A percentile compares a stretch with the other conserved stretches of the same genome.
Conservation (phyloP, 2,797 vertebrate genomes). For the Euthynnus affinis region DNA sequence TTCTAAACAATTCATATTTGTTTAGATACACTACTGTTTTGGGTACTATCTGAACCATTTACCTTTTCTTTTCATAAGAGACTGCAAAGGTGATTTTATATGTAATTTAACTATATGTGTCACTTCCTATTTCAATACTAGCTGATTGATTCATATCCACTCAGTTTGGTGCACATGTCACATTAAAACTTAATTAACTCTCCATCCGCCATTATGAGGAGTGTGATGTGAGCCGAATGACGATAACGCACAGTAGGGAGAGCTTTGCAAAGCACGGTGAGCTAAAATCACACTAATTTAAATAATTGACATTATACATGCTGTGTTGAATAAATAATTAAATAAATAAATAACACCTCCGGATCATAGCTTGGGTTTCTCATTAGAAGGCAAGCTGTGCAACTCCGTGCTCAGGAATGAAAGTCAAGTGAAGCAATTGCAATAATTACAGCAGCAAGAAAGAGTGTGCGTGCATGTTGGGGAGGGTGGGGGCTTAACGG, state of each 20-base stretch:
- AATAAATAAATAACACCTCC: conserved; percentile 81
- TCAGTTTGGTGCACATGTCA: conserved; percentile 53
- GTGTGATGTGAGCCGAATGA: conserved; percentile 61
- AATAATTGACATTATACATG: conserved; percentile 85
- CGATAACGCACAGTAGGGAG: conserved; percentile 58
- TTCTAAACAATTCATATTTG: conserved; percentile 8
- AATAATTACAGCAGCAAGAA: conserved; percentile 82
- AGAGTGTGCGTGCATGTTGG: conserved; percentile 49
- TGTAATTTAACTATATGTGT: conserved; percentile 22
- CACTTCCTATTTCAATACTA: conserved; percentile 37
- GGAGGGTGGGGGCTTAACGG: conserved; percentile 60
- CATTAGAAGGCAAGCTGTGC: conserved; percentile 83
- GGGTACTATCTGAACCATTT: conserved; percentile 25
- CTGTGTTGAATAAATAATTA: conserved; percentile 81
- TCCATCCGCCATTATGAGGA: conserved; percentile 55
- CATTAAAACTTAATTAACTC: conserved; percentile 76
- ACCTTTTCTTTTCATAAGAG: conserved; percentile 21
- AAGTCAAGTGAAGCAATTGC: conserved; percentile 83
- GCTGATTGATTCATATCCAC: conserved; percentile 48
- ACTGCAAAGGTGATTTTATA: conserved; percentile 2
- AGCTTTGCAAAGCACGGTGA: conserved; percentile 43
- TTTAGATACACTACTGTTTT: conserved; percentile 16
- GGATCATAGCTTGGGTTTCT: conserved; percentile 79
- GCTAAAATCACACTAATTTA: conserved; percentile 79
- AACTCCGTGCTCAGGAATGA: conserved; percentile 75